These are phyloP conservation scores for Cheilosia pagana DNA, from an alignment of 2,888 invertebrate species.

Conservation along the genomic window DNA sequence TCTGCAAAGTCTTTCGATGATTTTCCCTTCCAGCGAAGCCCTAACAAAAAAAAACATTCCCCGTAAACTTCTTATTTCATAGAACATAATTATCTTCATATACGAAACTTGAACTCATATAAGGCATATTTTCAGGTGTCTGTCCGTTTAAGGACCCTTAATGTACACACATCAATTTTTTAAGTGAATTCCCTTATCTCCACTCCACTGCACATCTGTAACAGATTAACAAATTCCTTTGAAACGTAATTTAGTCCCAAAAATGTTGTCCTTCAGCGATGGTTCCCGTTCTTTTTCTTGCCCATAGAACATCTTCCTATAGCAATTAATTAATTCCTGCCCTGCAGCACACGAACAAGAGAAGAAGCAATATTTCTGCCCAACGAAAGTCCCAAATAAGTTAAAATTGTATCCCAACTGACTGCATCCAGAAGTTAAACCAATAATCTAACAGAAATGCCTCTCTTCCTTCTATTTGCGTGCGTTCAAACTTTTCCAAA, in stretches of 20 bases:
- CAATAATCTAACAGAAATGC: slow-evolving; percentile 49
- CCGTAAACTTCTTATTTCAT: no score
- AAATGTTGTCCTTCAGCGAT: slow-evolving; percentile 46
- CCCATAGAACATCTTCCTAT: slow-evolving; percentile 29
- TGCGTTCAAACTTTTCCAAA: slow-evolving; percentile 21
- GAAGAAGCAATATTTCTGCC: slow-evolving; percentile 40
- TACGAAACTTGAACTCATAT: background rate
- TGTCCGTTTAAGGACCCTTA: background rate
- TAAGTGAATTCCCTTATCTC: background rate
- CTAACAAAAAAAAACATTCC: no score
- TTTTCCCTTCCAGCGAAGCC: no score
- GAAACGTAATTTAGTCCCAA: slow-evolving; percentile 44
- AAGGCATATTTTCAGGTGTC: no score
- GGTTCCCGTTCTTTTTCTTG: background rate
- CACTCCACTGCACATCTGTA: background rate
- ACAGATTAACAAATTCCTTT: slow-evolving; percentile 51
- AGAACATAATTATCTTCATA: no score
- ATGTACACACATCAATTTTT: background rate
- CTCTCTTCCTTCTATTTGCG: background rate
- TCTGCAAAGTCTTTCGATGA: no score
- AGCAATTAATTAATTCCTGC: slow-evolving; percentile 71
- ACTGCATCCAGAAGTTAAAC: slow-evolving; percentile 72
- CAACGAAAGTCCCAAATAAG: slow-evolving; percentile 43
- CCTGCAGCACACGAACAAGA: slow-evolving; percentile 32
- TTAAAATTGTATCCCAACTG: slow-evolving; percentile 63